phyloP scores from a whole-genome alignment of 2,888 invertebrate genomes.

The Heteromurus nitidus region DNA sequence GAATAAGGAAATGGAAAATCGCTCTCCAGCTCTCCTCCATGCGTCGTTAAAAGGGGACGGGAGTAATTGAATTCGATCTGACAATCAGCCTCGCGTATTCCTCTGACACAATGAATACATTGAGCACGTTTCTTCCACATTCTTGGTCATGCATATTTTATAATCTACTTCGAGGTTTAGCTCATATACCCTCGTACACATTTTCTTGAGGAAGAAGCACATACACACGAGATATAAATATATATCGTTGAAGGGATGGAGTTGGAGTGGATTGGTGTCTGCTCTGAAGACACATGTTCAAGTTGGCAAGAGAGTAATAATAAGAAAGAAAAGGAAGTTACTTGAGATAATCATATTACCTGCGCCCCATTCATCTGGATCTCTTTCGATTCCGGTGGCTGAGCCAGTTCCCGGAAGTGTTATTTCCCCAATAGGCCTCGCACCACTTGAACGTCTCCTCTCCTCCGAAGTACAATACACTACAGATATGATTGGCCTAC shows the following conservation, averaged over 20 bases:
- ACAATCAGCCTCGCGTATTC: neutral
- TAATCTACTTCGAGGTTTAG: too few species aligned
- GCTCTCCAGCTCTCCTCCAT: neutral
- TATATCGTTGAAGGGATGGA: too few species aligned
- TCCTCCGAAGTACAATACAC: constrained; percentile 73
- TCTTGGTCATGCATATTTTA: too few species aligned
- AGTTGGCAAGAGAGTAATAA: neutral
- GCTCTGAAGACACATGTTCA: too few species aligned
- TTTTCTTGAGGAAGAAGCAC: too few species aligned
- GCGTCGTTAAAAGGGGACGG: neutral
- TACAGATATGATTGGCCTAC: constrained; percentile 73
- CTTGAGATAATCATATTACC: constrained; percentile 41
- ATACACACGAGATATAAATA: too few species aligned
- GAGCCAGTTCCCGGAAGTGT: constrained; percentile 68
- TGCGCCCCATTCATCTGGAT: constrained; percentile 71
- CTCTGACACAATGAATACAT: neutral
- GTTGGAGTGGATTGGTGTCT: too few species aligned
- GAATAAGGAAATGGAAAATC: neutral
- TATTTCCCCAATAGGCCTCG: constrained; percentile 70
- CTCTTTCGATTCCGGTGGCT: constrained; percentile 70
- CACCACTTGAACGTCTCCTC: constrained; percentile 70
- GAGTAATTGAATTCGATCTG: neutral
- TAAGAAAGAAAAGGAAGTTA: constrained; percentile 1
- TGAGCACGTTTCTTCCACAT: neutral
- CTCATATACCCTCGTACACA: too few species aligned